Evolutionary conservation across 2,797 vertebrate genomes (phyloP).

Genomic region (Macropus fuliginosus): DNA sequence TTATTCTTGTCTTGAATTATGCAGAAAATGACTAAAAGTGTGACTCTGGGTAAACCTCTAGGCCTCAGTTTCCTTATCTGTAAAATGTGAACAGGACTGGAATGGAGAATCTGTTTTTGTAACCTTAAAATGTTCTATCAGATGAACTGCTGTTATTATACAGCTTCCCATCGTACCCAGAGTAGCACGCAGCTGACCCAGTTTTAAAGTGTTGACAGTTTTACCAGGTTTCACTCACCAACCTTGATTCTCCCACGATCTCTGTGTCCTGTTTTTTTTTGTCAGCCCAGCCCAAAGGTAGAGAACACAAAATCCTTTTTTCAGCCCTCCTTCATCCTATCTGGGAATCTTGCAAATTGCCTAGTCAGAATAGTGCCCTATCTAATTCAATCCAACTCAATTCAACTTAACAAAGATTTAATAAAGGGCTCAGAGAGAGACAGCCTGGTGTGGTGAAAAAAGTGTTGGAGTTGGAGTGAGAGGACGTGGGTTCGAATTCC

Average conservation of each 20-base stretch:
- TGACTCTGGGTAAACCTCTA: not conserved
- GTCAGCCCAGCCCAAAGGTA: not conserved
- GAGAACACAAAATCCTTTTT: not conserved
- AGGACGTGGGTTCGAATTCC: not conserved
- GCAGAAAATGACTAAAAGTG: not conserved
- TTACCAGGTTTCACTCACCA: not conserved
- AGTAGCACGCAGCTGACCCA: not conserved
- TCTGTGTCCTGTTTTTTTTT: not conserved
- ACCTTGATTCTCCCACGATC: not conserved
- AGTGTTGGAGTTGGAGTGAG: not conserved
- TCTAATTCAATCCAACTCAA: not conserved
- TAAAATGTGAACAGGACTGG: not conserved
- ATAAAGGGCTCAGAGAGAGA: not conserved
- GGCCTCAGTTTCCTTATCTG: not conserved
- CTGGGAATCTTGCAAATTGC: not conserved
- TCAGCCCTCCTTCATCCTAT: not conserved
- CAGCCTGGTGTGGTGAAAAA: not conserved
- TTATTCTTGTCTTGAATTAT: not conserved
- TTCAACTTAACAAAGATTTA: not conserved
- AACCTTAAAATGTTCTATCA: not conserved
- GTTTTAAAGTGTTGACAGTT: slow-evolving; percentile 1
- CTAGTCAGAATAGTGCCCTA: not conserved
- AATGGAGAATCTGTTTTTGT: not conserved
- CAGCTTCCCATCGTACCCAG: not conserved
- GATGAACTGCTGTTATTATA: not conserved